Evolutionary conservation across 2,888 invertebrate genomes (phyloP), one percentile per base, ranked within the genome.

Genomic region (Phyllotreta striolata): DNA sequence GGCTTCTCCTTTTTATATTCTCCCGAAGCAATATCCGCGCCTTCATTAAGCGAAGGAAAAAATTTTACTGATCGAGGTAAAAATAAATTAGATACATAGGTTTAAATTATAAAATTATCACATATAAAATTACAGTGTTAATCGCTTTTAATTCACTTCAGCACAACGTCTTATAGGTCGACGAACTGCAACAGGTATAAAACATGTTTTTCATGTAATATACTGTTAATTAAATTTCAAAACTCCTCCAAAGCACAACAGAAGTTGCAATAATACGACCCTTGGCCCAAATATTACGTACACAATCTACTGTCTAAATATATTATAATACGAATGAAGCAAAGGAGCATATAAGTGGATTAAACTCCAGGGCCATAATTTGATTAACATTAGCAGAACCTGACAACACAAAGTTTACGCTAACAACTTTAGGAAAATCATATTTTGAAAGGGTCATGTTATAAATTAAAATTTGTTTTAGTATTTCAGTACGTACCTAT

Each of bases 301-400:
- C 24, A 47, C 37, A 54, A 52, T 62, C 54, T 49, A 44, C 14
- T 49, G 47, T 58, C 62, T 34, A 51, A 57, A 62, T 62, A 57
- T 62, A 62, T 62, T 65, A 61, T 40, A 64, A 12, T 37, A 58
- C 14, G 49, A 63, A 66, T 66, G 52, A 47, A 51, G 56, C 56
- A 61, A 63, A 58, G 62, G 66, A 63, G 57, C 56, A 63, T 46
- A 47, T 66, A 66, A 66, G 60, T 66, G 63, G 63, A 62, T 66
- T 66, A 60, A 63, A 63, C 56, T 57, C 47, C n/a, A 55, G 44
- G 38, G 55, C 54, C 35, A 43, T 63, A 60, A 66, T 66, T 66
- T 62, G 52, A 66, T 66, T 46, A 40, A 58, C 60, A 63, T 63
- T 43, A 60, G 63, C 55, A 56, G 51, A 59, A 62, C 59, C 55